Conservation (phyloP, 1,140 invertebrate genomes). For the Spodoptera litura region DNA sequence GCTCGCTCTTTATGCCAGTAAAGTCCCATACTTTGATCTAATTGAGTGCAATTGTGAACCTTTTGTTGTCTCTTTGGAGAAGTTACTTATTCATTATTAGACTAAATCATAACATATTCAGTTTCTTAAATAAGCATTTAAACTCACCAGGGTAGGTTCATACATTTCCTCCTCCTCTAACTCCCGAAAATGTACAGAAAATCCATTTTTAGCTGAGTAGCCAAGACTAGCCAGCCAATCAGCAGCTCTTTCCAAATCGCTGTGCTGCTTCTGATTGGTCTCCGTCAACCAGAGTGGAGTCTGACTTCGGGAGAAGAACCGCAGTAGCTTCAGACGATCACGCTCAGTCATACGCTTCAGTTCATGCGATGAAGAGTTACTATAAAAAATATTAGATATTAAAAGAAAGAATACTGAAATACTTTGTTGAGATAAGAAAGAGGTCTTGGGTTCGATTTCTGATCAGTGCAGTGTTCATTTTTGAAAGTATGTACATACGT, state of each 20-base stretch:
- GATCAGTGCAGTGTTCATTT: too few species aligned
- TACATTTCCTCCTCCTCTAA: constrained; percentile 70
- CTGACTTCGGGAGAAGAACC: constrained; percentile 59
- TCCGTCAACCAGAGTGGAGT: constrained; percentile 79
- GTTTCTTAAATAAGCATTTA: neutral
- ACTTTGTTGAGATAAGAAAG: too few species aligned
- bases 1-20: too few species aligned
- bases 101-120: neutral
- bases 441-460: too few species aligned
- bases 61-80: too few species aligned
- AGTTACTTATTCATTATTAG: too few species aligned
- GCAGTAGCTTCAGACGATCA: constrained; percentile 67
- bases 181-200: constrained; percentile 75
- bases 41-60: too few species aligned
- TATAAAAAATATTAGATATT: constrained; percentile 39
- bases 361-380: constrained; percentile 73
- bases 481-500: too few species aligned
- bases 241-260: constrained; percentile 69
- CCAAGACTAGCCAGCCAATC: constrained; percentile 78
- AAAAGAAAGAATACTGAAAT: neutral
- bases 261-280: constrained; percentile 45
- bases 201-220: constrained; percentile 74
- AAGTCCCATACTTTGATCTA: too few species aligned
- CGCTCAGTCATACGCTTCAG: constrained; percentile 68
- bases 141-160: constrained; percentile 73